Evolutionary conservation across 2,888 invertebrate genomes (phyloP).

Genomic region (Apodemia duryi): DNA sequence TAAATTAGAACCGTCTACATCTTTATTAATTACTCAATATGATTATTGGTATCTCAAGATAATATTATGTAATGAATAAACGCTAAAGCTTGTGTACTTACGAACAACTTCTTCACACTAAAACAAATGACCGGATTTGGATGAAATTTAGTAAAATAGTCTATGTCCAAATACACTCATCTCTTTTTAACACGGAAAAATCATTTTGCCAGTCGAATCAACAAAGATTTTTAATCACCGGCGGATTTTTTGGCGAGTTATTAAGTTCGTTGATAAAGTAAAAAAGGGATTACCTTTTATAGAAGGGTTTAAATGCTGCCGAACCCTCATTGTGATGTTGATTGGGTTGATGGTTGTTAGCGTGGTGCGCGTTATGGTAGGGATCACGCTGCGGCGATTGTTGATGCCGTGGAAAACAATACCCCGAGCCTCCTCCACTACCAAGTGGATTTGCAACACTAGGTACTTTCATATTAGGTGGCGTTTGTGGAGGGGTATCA

Average conservation of each 20-base stretch:
- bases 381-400: conserved; percentile 78
- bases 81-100: too few relatives aligned
- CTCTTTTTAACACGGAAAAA: too few relatives aligned
- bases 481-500: conserved; percentile 96
- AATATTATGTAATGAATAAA: too few relatives aligned
- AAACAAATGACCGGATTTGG: too few relatives aligned
- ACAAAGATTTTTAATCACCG: too few relatives aligned
- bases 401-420: conserved; percentile 74
- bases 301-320: conserved; percentile 92
- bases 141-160: too few relatives aligned
- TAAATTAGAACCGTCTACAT: too few relatives aligned
- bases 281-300: conserved; percentile 84
- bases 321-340: conserved; percentile 76
- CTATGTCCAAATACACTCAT: too few relatives aligned
- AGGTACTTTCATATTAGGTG: conserved; percentile 95
- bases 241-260: background rate
- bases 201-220: too few relatives aligned
- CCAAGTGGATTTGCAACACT: conserved; percentile 87
- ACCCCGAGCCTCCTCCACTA: conserved; percentile 80
- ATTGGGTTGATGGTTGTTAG: conserved; percentile 67
- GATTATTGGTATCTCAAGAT: too few relatives aligned
- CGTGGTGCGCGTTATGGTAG: conserved; percentile 77
- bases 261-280: background rate
- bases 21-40: too few relatives aligned
- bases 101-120: too few relatives aligned